Evolutionary conservation across 2,888 invertebrate genomes (phyloP), one percentile per base, ranked within the genome.

Genomic region (Drosophila testacea): DNA sequence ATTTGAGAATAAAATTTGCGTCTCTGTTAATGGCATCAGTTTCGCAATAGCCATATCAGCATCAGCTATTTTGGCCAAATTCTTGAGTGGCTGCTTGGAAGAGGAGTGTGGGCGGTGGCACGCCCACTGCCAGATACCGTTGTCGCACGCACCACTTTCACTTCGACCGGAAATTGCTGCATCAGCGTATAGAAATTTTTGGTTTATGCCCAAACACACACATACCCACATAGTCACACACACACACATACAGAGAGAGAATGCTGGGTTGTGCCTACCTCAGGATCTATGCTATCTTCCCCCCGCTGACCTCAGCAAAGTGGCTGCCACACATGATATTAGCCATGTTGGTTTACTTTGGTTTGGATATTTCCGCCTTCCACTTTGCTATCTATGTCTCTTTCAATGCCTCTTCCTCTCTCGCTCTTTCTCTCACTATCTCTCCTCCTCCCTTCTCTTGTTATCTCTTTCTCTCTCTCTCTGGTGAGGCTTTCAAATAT

Each of bases 101-200:
- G 7, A 36, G 27, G 56, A 34, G 30, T 46, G 48, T 34, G 16
- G 71, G 48, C 39, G 57, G 11, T 27, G 70, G 38, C 51, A 69
- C 64, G 60, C 56, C 59, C 61, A 61, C 46, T 61, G 60, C 28
- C 44, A 54, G 56, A 39, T 56, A 39, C 11, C 69, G 76, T 70
- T 64, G 75, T 77, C 73, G 77, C 88, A 88, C 88, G 86, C 83
- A 88, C 83, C 88, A 86, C 83, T 83, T 83, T 83, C 83, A 83
- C 88, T 83, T 47, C 39, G 71, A 48, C 82, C 89, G 88, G 85
- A 89, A 89, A 86, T 83, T 86, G 85, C 85, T 82, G 85, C 85
- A 86, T 86, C 85, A 86, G 85, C 85, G 89, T 83, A 83, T 88
- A 82, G 83, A 80, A 85, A 86, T 89, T 86, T 85, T 89, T 86